These are phyloP conservation scores for Limnodromus scolopaceus DNA, from an alignment of 2,797 vertebrate genomes.

Conservation along the genomic window DNA sequence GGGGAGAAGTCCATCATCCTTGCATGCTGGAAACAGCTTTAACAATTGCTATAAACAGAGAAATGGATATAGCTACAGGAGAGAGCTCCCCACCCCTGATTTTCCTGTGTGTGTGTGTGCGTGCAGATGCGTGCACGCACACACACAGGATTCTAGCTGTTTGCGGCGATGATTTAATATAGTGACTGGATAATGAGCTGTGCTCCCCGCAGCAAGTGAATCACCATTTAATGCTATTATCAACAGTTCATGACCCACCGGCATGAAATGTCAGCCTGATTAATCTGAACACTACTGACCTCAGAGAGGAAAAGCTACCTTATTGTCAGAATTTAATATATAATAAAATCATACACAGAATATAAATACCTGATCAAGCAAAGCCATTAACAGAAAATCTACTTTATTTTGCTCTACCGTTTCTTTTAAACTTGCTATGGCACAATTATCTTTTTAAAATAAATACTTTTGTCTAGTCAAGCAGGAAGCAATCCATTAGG, in stretches of 20 bases:
- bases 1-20: neutral
- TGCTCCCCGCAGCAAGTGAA: constrained; percentile 79
- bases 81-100: neutral
- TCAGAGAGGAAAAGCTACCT: constrained; percentile 71
- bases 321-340: constrained; percentile 69
- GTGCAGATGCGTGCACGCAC: neutral
- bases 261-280: constrained; percentile 85
- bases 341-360: constrained; percentile 56
- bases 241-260: constrained; percentile 86
- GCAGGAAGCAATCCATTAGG: constrained; percentile 50
- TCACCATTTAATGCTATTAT: constrained; percentile 86
- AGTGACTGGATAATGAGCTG: constrained; percentile 80
- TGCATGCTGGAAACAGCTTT: neutral
- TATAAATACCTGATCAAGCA: constrained; percentile 43
- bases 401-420: neutral
- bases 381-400: neutral
- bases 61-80: neutral
- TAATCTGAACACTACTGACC: constrained; percentile 82
- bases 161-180: constrained; percentile 80
- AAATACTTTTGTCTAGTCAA: constrained; percentile 23
- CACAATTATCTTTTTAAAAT: neutral
- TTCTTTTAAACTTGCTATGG: constrained; percentile 11
- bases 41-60: neutral
- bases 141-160: constrained; percentile 54
- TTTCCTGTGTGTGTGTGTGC: neutral